phyloP scores from a whole-genome alignment of 2,888 invertebrate genomes.

The Gymnoscelis rufifasciata region DNA sequence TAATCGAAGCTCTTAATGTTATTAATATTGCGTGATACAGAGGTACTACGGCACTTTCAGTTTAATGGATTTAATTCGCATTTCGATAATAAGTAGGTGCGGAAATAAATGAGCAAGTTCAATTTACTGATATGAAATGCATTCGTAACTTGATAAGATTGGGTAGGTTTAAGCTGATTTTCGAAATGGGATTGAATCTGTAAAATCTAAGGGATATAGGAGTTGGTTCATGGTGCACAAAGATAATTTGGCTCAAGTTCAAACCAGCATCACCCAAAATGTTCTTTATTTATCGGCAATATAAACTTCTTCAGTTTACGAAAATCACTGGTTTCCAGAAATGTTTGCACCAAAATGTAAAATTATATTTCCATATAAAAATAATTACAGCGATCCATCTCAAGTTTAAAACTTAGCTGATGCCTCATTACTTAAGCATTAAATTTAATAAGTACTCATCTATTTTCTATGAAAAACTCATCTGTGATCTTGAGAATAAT shows the following conservation, averaged over 20 bases:
- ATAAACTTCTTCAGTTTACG: conserved; percentile 23
- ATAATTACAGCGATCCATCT: too few relatives aligned
- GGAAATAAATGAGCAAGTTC: conserved; percentile 19
- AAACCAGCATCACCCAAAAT: conserved; percentile 30
- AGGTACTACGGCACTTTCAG: conserved; percentile 40
- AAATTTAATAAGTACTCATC: too few relatives aligned
- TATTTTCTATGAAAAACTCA: background rate
- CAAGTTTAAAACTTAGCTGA: too few relatives aligned
- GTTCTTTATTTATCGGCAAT: conserved; percentile 29
- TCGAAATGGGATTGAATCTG: conserved; percentile 3
- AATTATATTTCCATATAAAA: too few relatives aligned
- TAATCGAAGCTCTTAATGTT: conserved; percentile 67
- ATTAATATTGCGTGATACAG: conserved; percentile 60
- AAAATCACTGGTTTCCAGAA: too few relatives aligned
- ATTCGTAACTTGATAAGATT: conserved; percentile 9
- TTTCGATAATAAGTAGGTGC: conserved; percentile 30
- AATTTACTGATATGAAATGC: conserved; percentile 4
- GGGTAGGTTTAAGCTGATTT: conserved; percentile 1
- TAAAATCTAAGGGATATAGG: conserved; percentile 1
- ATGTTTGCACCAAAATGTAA: too few relatives aligned
- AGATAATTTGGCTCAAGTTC: conserved; percentile 44
- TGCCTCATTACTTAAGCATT: too few relatives aligned
- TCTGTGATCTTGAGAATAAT: background rate
- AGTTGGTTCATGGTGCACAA: conserved; percentile 4
- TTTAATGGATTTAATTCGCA: conserved; percentile 34